A percentile compares a stretch with the other conserved stretches of the same genome.
phyloP scores from a whole-genome alignment of 2,113 vertebrate species.

The Monarcha castaneiventris region DNA sequence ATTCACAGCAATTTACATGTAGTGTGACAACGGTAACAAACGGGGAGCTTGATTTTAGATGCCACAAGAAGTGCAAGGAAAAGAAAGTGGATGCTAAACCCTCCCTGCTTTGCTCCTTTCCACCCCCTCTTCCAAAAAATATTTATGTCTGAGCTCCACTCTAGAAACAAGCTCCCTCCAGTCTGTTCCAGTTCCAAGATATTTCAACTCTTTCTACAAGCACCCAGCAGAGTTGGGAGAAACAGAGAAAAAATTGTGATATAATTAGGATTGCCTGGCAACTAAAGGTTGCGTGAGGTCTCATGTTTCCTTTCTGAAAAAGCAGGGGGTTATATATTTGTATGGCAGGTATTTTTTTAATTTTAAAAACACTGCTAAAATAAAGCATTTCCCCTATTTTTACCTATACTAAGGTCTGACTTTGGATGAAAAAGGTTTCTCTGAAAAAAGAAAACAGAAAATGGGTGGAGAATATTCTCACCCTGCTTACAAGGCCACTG shows the following conservation, averaged over 20 bases:
- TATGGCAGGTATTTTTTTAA: background rate
- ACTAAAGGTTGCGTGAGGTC: background rate
- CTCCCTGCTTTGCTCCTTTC: background rate
- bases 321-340: background rate
- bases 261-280: background rate
- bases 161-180: background rate
- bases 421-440: background rate
- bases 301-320: background rate
- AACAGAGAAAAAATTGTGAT: background rate
- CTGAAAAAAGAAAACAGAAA: background rate
- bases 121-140: background rate
- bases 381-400: background rate
- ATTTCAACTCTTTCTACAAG: background rate
- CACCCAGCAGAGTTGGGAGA: background rate
- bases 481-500: background rate
- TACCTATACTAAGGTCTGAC: background rate
- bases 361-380: background rate
- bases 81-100: background rate
- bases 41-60: background rate
- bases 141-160: background rate
- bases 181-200: background rate
- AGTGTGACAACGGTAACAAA: background rate
- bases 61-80: background rate
- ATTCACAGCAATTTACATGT: background rate
- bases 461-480: background rate